phyloP scores from a whole-genome alignment of 1,140 invertebrate species.

The Latrodectus geometricus region DNA sequence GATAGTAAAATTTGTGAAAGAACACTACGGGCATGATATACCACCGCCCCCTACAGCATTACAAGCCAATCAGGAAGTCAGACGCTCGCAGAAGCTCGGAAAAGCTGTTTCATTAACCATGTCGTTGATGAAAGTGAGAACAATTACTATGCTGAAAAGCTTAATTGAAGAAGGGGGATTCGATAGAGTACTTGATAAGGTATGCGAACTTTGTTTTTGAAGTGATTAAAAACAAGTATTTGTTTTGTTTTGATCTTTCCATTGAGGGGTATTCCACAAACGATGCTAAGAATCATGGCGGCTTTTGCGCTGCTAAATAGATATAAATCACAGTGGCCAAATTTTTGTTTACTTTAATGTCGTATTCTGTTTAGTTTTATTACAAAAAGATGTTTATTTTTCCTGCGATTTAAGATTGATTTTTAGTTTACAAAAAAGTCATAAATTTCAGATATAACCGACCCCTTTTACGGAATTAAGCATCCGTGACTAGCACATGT shows the following conservation, averaged over 20 bases:
- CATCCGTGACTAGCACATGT: not conserved
- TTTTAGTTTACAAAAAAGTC: not conserved
- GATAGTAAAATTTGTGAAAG: conserved; percentile 56
- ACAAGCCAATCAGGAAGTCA: conserved; percentile 41
- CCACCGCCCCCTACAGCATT: conserved; percentile 51
- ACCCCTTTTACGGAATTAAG: not conserved
- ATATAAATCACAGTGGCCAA: too few species aligned
- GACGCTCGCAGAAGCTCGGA: conserved; percentile 38
- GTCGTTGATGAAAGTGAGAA: conserved; percentile 54
- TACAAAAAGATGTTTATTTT: not conserved
- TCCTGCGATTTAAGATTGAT: not conserved
- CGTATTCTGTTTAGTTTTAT: too few species aligned
- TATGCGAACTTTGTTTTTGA: conserved; percentile 64
- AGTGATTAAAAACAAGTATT: not conserved
- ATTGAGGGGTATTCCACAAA: conserved; percentile 48
- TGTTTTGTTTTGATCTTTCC: not conserved
- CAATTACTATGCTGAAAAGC: conserved; percentile 49
- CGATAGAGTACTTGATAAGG: conserved; percentile 71
- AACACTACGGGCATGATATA: conserved; percentile 56
- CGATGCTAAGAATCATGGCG: conserved; percentile 8
- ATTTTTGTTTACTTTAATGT: too few species aligned
- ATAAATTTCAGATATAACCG: not conserved
- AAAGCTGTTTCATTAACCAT: conserved; percentile 48
- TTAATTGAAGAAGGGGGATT: conserved; percentile 66
- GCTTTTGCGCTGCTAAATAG: not conserved